Conservation (phyloP, 2,113 vertebrate genomes). For the Willisornis vidua region DNA sequence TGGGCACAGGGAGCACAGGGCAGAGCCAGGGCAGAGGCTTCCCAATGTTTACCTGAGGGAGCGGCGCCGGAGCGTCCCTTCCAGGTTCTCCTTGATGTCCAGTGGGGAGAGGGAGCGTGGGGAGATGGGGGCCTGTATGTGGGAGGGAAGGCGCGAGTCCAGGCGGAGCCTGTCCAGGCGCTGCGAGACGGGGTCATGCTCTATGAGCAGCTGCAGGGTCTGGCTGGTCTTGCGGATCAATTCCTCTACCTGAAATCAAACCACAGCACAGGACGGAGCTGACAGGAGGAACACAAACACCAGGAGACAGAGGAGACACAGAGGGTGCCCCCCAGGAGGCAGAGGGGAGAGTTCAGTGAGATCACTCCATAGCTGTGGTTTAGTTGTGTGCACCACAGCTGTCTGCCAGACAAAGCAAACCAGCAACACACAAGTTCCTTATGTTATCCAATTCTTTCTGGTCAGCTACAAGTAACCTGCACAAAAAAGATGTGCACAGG, state of each 20-base stretch:
- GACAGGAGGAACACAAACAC: background rate
- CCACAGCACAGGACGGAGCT: background rate
- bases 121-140: constrained; percentile 79
- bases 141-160: constrained; percentile 80
- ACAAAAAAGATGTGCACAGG: background rate
- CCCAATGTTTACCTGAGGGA: constrained; percentile 82
- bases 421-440: background rate
- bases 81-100: constrained; percentile 83
- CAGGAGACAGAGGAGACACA: background rate
- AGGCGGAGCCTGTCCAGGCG: constrained; percentile 83
- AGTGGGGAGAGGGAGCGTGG: constrained; percentile 73
- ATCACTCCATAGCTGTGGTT: background rate
- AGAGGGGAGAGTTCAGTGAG: background rate
- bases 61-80: constrained; percentile 84
- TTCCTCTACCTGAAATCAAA: constrained; percentile 84
- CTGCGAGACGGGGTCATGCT: constrained; percentile 91
- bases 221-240: constrained; percentile 89
- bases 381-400: background rate
- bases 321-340: background rate
- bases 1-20: background rate
- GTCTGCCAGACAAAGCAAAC: background rate
- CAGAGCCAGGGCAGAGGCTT: background rate
- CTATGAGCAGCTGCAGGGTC: constrained; percentile 91
- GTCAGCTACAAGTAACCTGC: background rate
- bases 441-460: background rate